Evolutionary conservation across 92 coral and sea anemone species (phyloP).

Genomic region (Desmophyllum pertusum): DNA sequence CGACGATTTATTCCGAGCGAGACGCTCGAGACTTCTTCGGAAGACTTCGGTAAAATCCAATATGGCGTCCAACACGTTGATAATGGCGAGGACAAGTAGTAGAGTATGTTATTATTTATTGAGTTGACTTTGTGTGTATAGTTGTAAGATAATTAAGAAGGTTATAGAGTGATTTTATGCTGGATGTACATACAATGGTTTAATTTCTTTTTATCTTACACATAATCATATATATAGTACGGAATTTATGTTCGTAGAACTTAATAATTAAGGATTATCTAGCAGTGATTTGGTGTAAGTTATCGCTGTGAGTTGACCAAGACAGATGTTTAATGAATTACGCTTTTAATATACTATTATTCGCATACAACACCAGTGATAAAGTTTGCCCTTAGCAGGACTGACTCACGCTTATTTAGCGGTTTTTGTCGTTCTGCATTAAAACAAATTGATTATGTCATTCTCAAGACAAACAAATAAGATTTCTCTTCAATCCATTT

Average conservation of each 20-base stretch:
- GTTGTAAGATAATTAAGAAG: slow-evolving; percentile 45
- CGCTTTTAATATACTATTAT: background rate
- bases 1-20: slow-evolving; percentile 10
- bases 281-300: background rate
- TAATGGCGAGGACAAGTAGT: background rate
- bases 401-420: background rate
- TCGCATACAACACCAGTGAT: background rate
- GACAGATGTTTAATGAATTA: background rate
- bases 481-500: background rate
- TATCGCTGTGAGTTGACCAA: background rate
- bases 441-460: background rate
- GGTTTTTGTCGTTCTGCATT: background rate
- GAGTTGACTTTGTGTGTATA: slow-evolving; percentile 32
- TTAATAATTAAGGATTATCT: slow-evolving; percentile 3
- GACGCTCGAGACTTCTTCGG: slow-evolving; percentile 18
- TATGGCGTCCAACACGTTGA: slow-evolving; percentile 10
- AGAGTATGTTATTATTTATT: slow-evolving; percentile 26
- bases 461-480: background rate
- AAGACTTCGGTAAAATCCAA: slow-evolving; percentile 17
- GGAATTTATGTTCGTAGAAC: slow-evolving; percentile 8
- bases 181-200: slow-evolving; percentile 29
- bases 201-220: slow-evolving; percentile 31
- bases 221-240: background rate
- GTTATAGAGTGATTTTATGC: slow-evolving; percentile 35
- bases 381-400: too few species aligned